Base-by-base conservation (phyloP, 2,888 invertebrate species). In the Epinotia demarniana region DNA sequence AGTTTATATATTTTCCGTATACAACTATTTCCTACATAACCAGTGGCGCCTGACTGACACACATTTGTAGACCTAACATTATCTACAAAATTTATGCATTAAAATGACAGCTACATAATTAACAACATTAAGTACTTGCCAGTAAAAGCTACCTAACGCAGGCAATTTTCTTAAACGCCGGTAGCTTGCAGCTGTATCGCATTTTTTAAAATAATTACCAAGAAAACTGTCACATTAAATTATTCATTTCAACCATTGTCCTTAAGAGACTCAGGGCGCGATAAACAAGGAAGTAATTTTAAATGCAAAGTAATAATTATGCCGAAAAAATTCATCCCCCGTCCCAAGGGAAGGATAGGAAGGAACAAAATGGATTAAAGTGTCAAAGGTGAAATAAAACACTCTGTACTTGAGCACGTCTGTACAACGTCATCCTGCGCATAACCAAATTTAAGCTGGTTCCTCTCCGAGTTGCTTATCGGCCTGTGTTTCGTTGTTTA, bases 361-460 rank as follows among this genome's bases (percentile, higher is more conserved):
- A 89, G 86, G 91, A 93, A 92, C 92, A 93, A 94, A 94, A 93
- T 93, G 91, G 93, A 94, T 94, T 93, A 93, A 92, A 93, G 87
- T 93, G 93, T 93, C 93, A 94, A 93, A 94, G 93, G 92, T 93
- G 90, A 92, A 91, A 93, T 92, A 93, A 93, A 93, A 93, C 93
- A 92, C 81, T 84, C 83, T 88, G 88, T 90, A 85, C 89, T 87
- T 81, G 80, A 86, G 87, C 82, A 87, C 86, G 89, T 90, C 92
- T 93, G 93, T 84, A 83, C 83, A 89, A 83, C 87, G 85, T 93
- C 92, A 91, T 79, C 83, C 73, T 43, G 77, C 69, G 73, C 77
- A 77, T 78, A 77, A 79, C 58, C 69, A 46, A 69, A 69, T 69
- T 69, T 58, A 46, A 27, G 68, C 8, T 12, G 68, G 5, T 19